Conservation (phyloP, 2,888 invertebrate species). For the Torymus texanus region DNA sequence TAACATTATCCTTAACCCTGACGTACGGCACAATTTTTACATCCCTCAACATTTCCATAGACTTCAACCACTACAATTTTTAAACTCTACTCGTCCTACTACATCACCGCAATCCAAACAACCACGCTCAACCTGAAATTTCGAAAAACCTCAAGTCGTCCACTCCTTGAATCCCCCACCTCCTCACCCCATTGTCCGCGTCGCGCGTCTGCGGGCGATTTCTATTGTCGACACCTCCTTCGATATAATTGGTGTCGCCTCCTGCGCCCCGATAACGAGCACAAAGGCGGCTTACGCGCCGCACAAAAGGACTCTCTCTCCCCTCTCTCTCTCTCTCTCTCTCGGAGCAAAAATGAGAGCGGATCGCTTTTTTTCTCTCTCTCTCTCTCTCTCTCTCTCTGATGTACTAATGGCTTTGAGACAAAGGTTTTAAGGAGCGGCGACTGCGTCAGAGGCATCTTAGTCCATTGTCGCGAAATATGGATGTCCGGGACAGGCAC, state of each 20-base stretch:
- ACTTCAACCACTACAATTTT: no score
- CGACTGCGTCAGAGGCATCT: neutral
- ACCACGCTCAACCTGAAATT: no score
- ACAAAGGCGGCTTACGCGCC: neutral
- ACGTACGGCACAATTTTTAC: no score
- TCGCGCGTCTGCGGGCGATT: conserved; percentile 63
- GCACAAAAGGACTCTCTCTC: neutral
- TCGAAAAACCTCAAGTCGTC: no score
- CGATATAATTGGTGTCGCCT: neutral
- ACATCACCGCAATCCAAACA: no score
- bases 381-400: neutral
- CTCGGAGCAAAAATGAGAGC: no score
- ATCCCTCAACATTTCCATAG: no score
- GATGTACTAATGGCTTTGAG: conserved; percentile 37
- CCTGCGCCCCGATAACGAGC: conserved; percentile 21
- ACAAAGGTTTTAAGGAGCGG: conserved; percentile 21
- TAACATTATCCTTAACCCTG: no score
- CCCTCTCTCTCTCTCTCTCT: neutral
- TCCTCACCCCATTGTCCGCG: conserved; percentile 43
- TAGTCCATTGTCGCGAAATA: conserved; percentile 7
- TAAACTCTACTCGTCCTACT: no score
- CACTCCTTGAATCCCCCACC: neutral
- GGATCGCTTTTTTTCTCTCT: neutral
- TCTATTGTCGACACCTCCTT: conserved; percentile 63
- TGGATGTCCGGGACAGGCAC: no score